phyloP scores from a whole-genome alignment of 2,888 invertebrate genomes.

The Liopterus haemorrhoidalis region DNA sequence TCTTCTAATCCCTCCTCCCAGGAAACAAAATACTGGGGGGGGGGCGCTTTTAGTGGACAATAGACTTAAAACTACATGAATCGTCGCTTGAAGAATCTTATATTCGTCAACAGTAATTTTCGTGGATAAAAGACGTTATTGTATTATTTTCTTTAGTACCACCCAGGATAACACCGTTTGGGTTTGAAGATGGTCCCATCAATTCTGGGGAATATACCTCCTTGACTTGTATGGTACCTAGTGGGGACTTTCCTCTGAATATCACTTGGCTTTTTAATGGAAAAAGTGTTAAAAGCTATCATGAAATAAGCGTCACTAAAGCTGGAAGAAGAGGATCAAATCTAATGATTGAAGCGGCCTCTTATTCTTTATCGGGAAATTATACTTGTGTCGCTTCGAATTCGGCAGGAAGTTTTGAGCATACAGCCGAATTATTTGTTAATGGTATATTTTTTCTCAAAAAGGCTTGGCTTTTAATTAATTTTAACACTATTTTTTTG shows the following conservation, averaged over 20 bases:
- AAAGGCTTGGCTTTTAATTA: no score
- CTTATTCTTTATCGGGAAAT: conserved; percentile 52
- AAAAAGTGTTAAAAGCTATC: conserved; percentile 31
- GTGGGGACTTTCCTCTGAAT: conserved; percentile 56
- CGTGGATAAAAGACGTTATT: neutral
- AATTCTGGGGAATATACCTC: conserved; percentile 55
- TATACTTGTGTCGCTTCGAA: conserved; percentile 72
- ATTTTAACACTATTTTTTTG: conserved; percentile 17
- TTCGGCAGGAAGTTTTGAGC: conserved; percentile 63
- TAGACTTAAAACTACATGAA: no score
- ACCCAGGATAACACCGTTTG: conserved; percentile 64
- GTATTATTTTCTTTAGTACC: conserved; percentile 52
- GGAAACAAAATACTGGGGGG: no score
- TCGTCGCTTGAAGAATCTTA: no score
- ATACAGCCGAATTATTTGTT: conserved; percentile 62
- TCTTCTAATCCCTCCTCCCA: no score
- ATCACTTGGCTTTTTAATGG: conserved; percentile 55
- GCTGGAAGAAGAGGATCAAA: conserved; percentile 49
- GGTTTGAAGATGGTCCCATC: conserved; percentile 55
- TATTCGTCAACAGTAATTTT: no score
- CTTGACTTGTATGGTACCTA: conserved; percentile 53
- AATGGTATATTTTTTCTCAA: conserved; percentile 67
- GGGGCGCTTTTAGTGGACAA: no score
- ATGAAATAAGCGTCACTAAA: conserved; percentile 28
- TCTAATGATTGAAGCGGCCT: conserved; percentile 39